Percentiles rank a stretch among this genome's conserved stretches.
These are phyloP conservation scores for Oceanodroma tethys DNA, from an alignment of 2,113 vertebrate genomes.

Conservation along the genomic window DNA sequence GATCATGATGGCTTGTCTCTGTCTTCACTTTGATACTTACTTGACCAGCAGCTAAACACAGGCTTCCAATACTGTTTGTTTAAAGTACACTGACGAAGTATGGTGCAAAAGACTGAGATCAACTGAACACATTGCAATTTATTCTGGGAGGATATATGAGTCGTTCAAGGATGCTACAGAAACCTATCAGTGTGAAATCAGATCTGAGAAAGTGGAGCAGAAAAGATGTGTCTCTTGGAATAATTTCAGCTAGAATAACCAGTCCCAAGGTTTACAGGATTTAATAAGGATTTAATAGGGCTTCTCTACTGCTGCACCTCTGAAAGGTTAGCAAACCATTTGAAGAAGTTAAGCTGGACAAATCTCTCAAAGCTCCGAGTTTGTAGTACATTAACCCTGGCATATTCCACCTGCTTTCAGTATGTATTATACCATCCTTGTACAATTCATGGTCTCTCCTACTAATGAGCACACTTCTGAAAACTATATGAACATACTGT, in stretches of 20 bases:
- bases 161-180: neutral
- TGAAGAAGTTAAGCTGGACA: slow-evolving; percentile 35
- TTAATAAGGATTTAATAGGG: slow-evolving; percentile 19
- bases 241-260: slow-evolving; percentile 6
- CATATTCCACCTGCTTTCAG: neutral
- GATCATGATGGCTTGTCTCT: neutral
- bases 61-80: neutral
- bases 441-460: neutral
- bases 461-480: neutral
- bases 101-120: neutral
- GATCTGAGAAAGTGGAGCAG: neutral
- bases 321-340: slow-evolving; percentile 19
- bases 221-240: neutral
- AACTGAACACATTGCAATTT: neutral
- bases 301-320: neutral
- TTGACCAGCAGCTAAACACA: neutral
- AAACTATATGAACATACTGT: neutral
- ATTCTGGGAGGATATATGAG: neutral
- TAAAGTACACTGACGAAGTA: neutral
- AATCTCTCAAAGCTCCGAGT: neutral
- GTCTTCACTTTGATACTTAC: neutral
- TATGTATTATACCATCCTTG: neutral
- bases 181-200: neutral
- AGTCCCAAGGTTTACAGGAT: neutral
- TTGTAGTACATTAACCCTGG: neutral